Base-by-base conservation (phyloP, 2,113 vertebrate genomes). In the Myrmophylax atrothorax region DNA sequence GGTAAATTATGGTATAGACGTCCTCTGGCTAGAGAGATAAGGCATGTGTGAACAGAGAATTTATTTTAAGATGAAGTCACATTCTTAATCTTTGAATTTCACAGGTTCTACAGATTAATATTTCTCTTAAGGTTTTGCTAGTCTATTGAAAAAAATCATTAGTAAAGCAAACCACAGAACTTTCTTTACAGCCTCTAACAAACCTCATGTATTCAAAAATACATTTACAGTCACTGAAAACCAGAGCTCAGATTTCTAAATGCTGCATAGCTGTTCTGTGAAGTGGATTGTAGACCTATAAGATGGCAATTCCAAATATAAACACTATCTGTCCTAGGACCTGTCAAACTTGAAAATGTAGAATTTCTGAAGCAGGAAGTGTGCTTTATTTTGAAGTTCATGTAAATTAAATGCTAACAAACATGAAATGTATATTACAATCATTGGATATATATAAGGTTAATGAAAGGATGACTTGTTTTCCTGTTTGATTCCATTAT, bases 21-120 rank as follows among this genome's bases (percentile, higher is more conserved):
- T 93, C 52, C 56, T 90, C 84, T 96, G 94, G 66, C 44, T 82
- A 62, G 49, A 79, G 74, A 95, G 93, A 96, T 96, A 97, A 96
- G 81, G 20, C 42, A 66, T 50, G 42, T 17, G 12, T 79, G 52
- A 91, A 73, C 24, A 67, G 7, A 72, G 37, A 93, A 87, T 64
- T 90, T 89, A 70, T 96, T 90, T 95, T 63, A 75, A 88, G 55
- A 58, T 6, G 12, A 88, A 92, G 44, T 63, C 37, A 63, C 7
- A 37, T 78, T 72, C 60, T 75, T 84, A 92, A 92, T 89, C 82
- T 81, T 84, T 87, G 24, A 63, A 89, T 87, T 92, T 84, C 73
- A 82, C 19, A 52, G 46, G 64, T 78, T 74, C n/a, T 68, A 76
- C 29, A 84, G 47, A 72, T 75, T 37, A 90, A 56, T 78, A 68